phyloP scores from a whole-genome alignment of 2,888 invertebrate species.

The Nephrotoma appendiculata region DNA sequence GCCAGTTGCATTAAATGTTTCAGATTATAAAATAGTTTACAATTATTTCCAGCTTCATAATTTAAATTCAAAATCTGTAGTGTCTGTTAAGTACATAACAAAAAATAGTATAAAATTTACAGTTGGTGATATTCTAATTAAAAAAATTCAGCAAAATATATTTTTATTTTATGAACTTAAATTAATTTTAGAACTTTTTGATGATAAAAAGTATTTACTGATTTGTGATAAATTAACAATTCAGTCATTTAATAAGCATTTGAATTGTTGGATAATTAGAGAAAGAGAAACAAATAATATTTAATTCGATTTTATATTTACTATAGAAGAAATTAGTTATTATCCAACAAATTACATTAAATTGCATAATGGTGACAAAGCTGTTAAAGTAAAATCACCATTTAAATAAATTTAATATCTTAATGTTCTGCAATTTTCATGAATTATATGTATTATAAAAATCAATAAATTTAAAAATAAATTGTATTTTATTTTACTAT shows the following conservation, averaged over 20 bases:
- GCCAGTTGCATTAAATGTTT: neutral
- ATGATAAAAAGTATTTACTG: neutral
- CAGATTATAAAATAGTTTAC: neutral
- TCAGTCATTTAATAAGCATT: neutral
- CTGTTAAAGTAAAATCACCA: no score
- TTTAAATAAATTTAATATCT: no score
- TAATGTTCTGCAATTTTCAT: no score
- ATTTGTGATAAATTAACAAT: neutral
- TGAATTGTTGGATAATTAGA: neutral
- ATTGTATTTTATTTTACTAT: no score
- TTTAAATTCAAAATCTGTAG: neutral
- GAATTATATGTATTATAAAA: no score
- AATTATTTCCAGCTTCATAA: neutral
- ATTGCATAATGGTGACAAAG: no score
- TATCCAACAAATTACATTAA: no score
- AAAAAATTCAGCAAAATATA: neutral
- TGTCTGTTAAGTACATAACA: neutral
- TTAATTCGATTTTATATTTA: neutral
- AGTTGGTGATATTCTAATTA: neutral
- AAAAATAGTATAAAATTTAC: neutral
- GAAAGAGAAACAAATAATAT: neutral
- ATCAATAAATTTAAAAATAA: no score
- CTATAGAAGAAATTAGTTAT: neutral
- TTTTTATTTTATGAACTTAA: neutral
- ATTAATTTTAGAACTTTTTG: neutral